Conservation (phyloP, 92 coral and sea anemone species). For the Diadumene lineata region DNA sequence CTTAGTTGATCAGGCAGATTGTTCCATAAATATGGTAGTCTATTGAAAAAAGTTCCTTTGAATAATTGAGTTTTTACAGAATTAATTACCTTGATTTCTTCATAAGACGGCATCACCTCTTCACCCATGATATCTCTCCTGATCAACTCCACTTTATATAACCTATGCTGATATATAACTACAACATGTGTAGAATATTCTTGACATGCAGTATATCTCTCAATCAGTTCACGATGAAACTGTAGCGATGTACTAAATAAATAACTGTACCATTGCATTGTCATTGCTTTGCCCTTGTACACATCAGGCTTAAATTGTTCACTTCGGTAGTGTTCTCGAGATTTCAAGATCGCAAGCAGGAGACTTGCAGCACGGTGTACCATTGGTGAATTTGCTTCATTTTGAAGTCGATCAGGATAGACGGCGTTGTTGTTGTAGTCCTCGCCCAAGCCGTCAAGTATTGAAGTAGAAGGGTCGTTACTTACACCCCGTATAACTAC, state of each 20-base stretch:
- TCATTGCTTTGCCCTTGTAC: slow-evolving; percentile 40
- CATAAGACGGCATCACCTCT: slow-evolving; percentile 52
- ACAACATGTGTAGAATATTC: slow-evolving; percentile 48
- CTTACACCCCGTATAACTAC: slow-evolving; percentile 44
- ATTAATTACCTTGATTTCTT: slow-evolving; percentile 48
- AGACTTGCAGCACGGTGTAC: slow-evolving; percentile 51
- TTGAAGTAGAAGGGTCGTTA: slow-evolving; percentile 25
- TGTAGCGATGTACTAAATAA: slow-evolving; percentile 47
- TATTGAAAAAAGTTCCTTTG: too few relatives aligned
- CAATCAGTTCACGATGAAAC: slow-evolving; percentile 53
- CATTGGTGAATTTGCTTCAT: slow-evolving; percentile 32
- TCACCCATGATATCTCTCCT: slow-evolving; percentile 42
- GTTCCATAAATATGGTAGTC: too few relatives aligned
- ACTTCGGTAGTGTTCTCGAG: slow-evolving; percentile 29
- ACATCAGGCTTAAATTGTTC: slow-evolving; percentile 24
- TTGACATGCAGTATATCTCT: slow-evolving; percentile 41
- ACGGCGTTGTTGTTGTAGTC: slow-evolving; percentile 23
- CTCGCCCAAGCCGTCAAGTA: slow-evolving; percentile 48
- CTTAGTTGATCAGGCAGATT: too few relatives aligned
- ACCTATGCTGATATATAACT: slow-evolving; percentile 43
- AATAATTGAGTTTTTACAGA: too few relatives aligned
- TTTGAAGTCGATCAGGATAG: slow-evolving; percentile 1
- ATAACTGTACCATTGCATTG: slow-evolving; percentile 66
- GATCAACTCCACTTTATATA: slow-evolving; percentile 42
- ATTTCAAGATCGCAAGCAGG: slow-evolving; percentile 42